Base-by-base conservation (phyloP, 2,888 invertebrate genomes). In the Mesorhabditis spiculigera region DNA sequence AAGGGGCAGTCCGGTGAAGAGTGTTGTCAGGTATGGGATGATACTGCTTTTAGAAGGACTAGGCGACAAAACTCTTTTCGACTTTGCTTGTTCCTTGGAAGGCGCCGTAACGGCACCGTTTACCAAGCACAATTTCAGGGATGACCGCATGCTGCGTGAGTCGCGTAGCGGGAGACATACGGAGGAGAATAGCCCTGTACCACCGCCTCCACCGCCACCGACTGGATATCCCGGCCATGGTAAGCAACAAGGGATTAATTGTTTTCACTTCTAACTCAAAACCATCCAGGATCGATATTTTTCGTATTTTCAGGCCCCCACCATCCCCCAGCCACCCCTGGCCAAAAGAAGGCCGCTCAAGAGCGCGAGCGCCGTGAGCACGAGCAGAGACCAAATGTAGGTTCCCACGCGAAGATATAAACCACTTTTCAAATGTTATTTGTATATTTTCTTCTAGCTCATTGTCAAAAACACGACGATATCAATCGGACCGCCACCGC, bases 161-260 rank as follows among this genome's bases (percentile, higher is more conserved):
- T 3, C 58, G 58, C 58, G 58, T n/a, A 28, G 28, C 28, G 58
- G 58, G 1, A 10, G 58, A 50, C 58, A 50, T n/a, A 50, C 58
- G 10, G 58, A 50, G 58, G 58, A 50, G n/a, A 50, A 50, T 50
- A 50, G 58, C 58, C 58, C 58, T 13, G n/a, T 50, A 13, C 58
- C 58, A 50, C 58, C 58, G n/a, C 58, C 58, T 13, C 58, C 58
- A 50, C 58, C 58, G n/a, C 58, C 58, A 50, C 58, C 58, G 10
- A 50, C 8, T 50, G 58, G 58, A 13, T 50, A 50, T n/a, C 58
- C 58, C n/a, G 58, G 58, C 8, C n/a, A 50, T n/a, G 58, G 58
- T 50, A 50, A 50, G 8, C n/a, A 13, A 13, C 8, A 50, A 50
- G 8, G n/a, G 8, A 13, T 50, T n/a, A 28, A 28, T 28, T 28